Base-by-base conservation (phyloP, 2,113 vertebrate species). In the Cervus canadensis region DNA sequence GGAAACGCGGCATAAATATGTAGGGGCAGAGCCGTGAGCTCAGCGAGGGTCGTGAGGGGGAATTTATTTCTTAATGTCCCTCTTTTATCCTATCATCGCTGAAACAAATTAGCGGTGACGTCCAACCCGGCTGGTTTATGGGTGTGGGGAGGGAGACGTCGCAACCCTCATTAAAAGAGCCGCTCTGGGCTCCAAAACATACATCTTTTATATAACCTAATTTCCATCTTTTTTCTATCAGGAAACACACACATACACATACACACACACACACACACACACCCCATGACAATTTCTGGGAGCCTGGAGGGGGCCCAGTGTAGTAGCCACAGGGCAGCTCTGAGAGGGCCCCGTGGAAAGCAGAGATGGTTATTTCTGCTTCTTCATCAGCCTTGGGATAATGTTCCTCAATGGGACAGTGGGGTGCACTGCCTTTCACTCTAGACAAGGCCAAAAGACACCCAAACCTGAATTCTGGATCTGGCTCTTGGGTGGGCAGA, bases 11-110 rank as follows among this genome's bases (percentile, higher is more conserved):
- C 99, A 98, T 99, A 98, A 99, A 99, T 98, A 98, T 98, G 97
- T 97, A 98, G 98, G 98, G 97, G 96, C 96, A 82, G 98, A 57
- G 98, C 98, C 98, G 98, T 98, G 98, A 98, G 99, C 98, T 98
- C 98, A 95, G 97, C 93, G 93, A 98, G 98, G 98, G 98, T 98
- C 98, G 98, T 98, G 97, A 98, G 98, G 99, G 98, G 98, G 98
- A 98, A 99, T 99, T 98, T 98, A 98, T 99, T 99, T 98, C 98
- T 99, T 97, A 99, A 99, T 99, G 99, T 98, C 96, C 98, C 98
- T 99, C 98, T 98, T 98, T 99, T 98, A 98, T 98, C 98, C 98
- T 98, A 98, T 98, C 99, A 98, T 97, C 98, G 97, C 98, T 95
- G 98, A 98, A 99, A 98, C 98, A 96, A 98, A 98, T 99, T 98